Conservation (phyloP, 2,888 invertebrate species). For the Conus canariensis region DNA sequence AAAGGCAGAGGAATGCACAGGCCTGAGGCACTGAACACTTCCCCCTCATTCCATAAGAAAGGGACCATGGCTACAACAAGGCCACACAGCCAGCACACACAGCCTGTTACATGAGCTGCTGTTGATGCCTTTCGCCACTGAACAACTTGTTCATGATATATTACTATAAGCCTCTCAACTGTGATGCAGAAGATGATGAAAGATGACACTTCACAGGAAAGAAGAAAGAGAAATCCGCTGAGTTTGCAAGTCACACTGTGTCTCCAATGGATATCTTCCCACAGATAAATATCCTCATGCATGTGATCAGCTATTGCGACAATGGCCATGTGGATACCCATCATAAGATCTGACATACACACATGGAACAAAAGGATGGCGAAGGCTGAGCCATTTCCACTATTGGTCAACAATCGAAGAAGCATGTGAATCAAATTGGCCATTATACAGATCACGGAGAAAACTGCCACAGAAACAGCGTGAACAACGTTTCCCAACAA, state of each 20-base stretch:
- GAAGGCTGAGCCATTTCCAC: not conserved
- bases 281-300: not conserved
- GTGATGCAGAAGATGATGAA: not conserved
- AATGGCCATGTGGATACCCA: not conserved
- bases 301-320: not conserved
- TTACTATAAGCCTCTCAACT: not conserved
- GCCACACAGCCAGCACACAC: not conserved
- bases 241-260: not conserved
- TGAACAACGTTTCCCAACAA: not conserved
- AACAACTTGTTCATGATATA: too few relatives aligned
- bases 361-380: not conserved
- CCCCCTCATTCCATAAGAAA: not conserved
- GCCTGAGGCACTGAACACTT: not conserved
- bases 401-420: not conserved
- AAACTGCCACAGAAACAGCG: not conserved
- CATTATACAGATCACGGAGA: not conserved
- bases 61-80: not conserved
- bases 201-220: not conserved
- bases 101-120: not conserved
- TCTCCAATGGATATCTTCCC: not conserved
- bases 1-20: constrained; percentile 7
- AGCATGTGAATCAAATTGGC: not conserved
- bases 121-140: not conserved
- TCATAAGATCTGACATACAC: not conserved
- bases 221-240: not conserved